phyloP scores from a whole-genome alignment of 1,140 invertebrate genomes.

The Trachymyrmex septentrionalis region DNA sequence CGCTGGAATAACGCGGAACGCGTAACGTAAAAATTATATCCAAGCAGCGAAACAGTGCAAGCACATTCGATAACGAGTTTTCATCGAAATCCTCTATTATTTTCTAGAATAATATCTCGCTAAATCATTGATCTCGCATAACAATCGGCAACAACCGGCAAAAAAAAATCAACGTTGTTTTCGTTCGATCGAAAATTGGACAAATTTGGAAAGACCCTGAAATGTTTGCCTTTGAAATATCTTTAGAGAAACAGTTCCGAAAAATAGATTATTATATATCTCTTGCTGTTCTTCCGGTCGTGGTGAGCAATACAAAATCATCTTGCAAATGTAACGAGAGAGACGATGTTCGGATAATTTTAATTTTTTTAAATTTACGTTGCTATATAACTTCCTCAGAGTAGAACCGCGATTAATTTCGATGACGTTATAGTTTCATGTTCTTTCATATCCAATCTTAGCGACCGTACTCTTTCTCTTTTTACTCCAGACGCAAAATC shows the following conservation, averaged over 20 bases:
- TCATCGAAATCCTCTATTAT: not conserved
- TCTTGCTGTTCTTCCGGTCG: constrained; percentile 9
- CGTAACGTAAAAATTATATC: constrained; percentile 46
- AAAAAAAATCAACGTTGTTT: not conserved
- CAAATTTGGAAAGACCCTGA: not conserved
- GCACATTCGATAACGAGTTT: constrained; percentile 6
- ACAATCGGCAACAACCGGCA: not conserved
- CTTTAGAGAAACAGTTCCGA: not conserved
- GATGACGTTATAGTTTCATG: not conserved
- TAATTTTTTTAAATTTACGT: not conserved
- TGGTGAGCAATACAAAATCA: not conserved
- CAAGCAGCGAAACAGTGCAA: not conserved
- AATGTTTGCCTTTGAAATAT: not conserved
- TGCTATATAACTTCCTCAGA: constrained; percentile 8
- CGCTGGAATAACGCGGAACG: constrained; percentile 28
- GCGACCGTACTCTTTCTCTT: not conserved
- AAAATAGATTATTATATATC: not conserved
- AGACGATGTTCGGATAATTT: constrained; percentile 51
- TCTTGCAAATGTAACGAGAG: constrained; percentile 34
- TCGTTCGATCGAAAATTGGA: not conserved
- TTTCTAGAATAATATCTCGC: constrained; percentile 11
- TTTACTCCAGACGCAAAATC: constrained; percentile 4
- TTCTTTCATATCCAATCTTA: not conserved
- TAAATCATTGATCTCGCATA: constrained; percentile 33
- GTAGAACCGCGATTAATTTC: constrained; percentile 6